phyloP scores from a whole-genome alignment of 1,140 invertebrate species.

The Drosophila guanche region DNA sequence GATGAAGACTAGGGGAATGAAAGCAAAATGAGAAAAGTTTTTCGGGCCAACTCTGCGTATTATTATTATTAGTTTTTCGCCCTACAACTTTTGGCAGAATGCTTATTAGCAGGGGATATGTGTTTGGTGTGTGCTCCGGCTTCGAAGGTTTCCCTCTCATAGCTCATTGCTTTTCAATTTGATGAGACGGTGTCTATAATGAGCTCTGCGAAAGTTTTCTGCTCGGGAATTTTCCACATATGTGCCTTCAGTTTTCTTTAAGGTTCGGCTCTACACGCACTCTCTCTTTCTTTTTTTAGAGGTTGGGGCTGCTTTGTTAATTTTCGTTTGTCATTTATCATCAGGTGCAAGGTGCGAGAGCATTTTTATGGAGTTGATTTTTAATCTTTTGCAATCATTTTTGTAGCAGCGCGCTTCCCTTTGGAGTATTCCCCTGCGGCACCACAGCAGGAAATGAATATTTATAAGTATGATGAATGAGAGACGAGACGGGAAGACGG shows the following conservation, averaged over 20 bases:
- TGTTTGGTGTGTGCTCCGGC: neutral
- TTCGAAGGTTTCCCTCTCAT: conserved; percentile 60
- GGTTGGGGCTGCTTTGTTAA: conserved; percentile 56
- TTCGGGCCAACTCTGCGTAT: conserved; percentile 51
- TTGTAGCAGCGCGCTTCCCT: conserved; percentile 3
- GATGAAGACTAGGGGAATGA: conserved; percentile 34
- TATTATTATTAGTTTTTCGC: conserved; percentile 80
- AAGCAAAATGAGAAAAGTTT: conserved; percentile 81
- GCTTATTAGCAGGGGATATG: conserved; percentile 35
- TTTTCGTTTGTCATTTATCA: conserved; percentile 80
- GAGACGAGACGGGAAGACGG: conserved; percentile 40
- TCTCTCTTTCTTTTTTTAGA: neutral
- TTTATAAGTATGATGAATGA: conserved; percentile 83
- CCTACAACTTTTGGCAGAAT: conserved; percentile 56
- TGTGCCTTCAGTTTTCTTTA: neutral
- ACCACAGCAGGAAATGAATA: conserved; percentile 74
- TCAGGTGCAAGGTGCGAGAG: conserved; percentile 34
- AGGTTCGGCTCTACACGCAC: neutral
- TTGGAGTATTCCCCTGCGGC: conserved; percentile 10
- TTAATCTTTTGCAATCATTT: conserved; percentile 82
- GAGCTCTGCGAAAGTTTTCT: conserved; percentile 61
- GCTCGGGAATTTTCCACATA: conserved; percentile 21
- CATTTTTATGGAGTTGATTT: conserved; percentile 81
- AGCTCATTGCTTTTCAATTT: conserved; percentile 84
- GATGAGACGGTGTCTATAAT: conserved; percentile 82